These are phyloP conservation scores for Gymnoscelis rufifasciata DNA, from an alignment of 2,888 invertebrate genomes.

Conservation along the genomic window DNA sequence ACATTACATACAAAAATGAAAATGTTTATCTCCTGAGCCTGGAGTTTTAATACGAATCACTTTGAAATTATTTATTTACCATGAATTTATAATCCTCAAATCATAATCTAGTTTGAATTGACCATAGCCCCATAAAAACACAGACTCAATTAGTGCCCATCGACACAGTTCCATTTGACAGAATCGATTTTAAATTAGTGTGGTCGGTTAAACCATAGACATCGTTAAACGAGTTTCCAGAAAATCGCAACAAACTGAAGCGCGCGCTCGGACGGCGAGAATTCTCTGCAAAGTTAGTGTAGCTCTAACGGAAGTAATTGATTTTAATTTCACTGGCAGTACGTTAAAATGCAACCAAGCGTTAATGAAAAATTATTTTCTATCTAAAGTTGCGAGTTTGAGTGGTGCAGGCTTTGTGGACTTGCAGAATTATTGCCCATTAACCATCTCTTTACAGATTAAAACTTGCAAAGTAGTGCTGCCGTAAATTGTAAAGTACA, in stretches of 20 bases:
- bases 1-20: no score
- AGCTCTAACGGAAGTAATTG: conserved; percentile 62
- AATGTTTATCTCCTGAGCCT: no score
- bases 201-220: conserved; percentile 30
- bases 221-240: conserved; percentile 38
- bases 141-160: not conserved
- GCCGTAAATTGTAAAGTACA: not conserved
- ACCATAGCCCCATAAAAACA: no score
- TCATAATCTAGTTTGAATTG: no score
- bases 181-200: conserved; percentile 32
- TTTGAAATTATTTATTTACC: no score
- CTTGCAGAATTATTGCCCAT: conserved; percentile 49
- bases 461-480: not conserved
- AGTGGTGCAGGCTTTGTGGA: conserved; percentile 33
- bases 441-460: conserved; percentile 40
- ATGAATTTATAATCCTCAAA: no score
- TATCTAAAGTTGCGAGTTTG: conserved; percentile 58
- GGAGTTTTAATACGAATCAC: no score
- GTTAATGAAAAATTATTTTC: conserved; percentile 73
- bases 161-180: conserved; percentile 17
- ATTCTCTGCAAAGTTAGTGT: conserved; percentile 55
- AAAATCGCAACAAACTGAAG: conserved; percentile 44
- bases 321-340: conserved; percentile 64
- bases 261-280: conserved; percentile 32
- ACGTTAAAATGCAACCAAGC: conserved; percentile 57